Conservation (phyloP, 2,888 invertebrate species). For the Drosophila rubida region DNA sequence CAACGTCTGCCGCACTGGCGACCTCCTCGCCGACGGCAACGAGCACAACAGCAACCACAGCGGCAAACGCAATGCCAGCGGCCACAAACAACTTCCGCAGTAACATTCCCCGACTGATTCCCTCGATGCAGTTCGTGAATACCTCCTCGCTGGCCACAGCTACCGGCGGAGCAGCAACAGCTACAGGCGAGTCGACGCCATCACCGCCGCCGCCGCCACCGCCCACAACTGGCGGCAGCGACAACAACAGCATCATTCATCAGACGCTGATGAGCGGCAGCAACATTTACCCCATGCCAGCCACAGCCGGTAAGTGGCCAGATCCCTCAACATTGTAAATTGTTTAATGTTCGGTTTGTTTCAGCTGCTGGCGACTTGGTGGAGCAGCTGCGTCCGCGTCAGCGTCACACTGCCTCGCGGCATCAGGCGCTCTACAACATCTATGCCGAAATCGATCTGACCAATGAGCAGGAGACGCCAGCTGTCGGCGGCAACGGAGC, state of each 20-base stretch:
- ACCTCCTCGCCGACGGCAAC: slow-evolving; percentile 1
- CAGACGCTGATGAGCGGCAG: slow-evolving; percentile 1
- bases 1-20: background rate
- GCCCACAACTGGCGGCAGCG: background rate
- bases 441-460: slow-evolving; percentile 70
- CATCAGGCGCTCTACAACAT: slow-evolving; percentile 62
- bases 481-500: background rate
- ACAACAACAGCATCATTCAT: background rate
- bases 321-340: background rate
- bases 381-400: slow-evolving; percentile 35
- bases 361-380: background rate
- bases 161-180: slow-evolving; percentile 5
- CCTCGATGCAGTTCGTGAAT: slow-evolving; percentile 56
- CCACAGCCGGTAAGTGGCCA: slow-evolving; percentile 1
- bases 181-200: slow-evolving; percentile 1
- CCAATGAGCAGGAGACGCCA: slow-evolving; percentile 55
- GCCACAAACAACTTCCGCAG: slow-evolving; percentile 64
- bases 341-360: background rate
- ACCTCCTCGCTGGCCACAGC: slow-evolving; percentile 35
- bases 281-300: slow-evolving; percentile 10
- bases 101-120: slow-evolving; percentile 74
- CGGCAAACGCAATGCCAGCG: background rate
- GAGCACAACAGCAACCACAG: background rate
- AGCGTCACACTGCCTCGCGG: slow-evolving; percentile 42
- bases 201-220: background rate